phyloP scores from a whole-genome alignment of 2,888 invertebrate species.

The Melanophora roralis region DNA sequence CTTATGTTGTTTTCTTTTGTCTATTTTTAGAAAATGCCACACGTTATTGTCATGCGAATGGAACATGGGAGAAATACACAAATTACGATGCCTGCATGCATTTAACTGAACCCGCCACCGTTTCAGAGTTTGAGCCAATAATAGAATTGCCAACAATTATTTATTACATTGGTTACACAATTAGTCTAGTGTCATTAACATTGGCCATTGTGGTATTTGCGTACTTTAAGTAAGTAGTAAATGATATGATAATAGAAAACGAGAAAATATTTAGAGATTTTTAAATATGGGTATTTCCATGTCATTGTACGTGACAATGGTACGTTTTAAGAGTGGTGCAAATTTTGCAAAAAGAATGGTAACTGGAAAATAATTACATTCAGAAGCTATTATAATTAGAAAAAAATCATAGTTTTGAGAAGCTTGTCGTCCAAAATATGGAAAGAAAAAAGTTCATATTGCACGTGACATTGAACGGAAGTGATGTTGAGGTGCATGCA shows the following conservation, averaged over 20 bases:
- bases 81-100: conserved; percentile 84
- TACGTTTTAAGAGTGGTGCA: too few species aligned
- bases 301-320: too few species aligned
- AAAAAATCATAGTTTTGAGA: too few species aligned
- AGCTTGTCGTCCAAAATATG: too few species aligned
- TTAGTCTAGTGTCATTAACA: conserved; percentile 88
- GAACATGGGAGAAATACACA: conserved; percentile 89
- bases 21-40: conserved; percentile 88
- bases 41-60: conserved; percentile 85
- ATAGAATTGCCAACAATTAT: conserved; percentile 86
- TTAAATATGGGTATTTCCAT: too few species aligned
- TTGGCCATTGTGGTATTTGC: conserved; percentile 91
- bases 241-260: background rate
- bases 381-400: too few species aligned
- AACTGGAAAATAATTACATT: too few species aligned
- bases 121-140: conserved; percentile 78
- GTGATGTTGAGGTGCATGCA: too few species aligned
- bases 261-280: too few species aligned
- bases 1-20: background rate
- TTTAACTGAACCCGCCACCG: conserved; percentile 79
- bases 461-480: too few species aligned
- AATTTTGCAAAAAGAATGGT: too few species aligned
- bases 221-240: conserved; percentile 81
- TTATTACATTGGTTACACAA: conserved; percentile 89
- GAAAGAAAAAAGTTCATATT: too few species aligned